phyloP scores from a whole-genome alignment of 2,797 vertebrate species.

The Siniperca scherzeri region DNA sequence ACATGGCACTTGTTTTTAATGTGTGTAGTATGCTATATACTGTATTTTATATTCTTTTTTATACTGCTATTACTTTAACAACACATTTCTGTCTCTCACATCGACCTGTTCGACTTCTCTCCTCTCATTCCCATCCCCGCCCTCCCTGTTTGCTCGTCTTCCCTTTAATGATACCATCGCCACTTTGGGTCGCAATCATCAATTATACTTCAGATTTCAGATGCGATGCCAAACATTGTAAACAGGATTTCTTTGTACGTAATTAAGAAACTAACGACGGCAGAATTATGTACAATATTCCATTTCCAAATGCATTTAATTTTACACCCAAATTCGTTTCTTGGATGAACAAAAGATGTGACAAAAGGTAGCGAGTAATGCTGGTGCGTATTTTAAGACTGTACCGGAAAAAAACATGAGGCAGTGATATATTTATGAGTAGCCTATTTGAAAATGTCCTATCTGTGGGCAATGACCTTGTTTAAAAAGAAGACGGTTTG shows the following conservation, averaged over 20 bases:
- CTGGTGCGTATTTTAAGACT: neutral
- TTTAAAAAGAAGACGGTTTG: conserved; percentile 57
- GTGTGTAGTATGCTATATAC: neutral
- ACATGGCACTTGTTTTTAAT: neutral
- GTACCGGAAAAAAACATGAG: neutral
- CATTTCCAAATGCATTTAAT: neutral
- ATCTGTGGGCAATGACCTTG: conserved; percentile 73
- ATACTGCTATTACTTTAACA: neutral
- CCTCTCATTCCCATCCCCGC: neutral
- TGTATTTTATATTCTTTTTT: neutral
- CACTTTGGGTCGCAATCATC: neutral
- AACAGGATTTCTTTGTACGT: neutral
- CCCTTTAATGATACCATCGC: conserved; percentile 6
- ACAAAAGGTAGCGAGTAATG: neutral
- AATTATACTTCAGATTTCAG: conserved; percentile 12
- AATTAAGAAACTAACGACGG: neutral
- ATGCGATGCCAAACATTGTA: neutral
- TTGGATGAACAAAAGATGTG: neutral
- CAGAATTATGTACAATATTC: neutral
- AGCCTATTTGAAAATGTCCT: conserved; percentile 57
- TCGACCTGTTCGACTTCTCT: conserved; percentile 16
- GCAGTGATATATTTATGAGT: conserved; percentile 45
- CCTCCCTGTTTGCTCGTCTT: conserved; percentile 1
- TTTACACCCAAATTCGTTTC: conserved; percentile 2
- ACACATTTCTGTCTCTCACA: neutral